phyloP scores from a whole-genome alignment of 2,797 vertebrate genomes.

The Synanceia verrucosa region DNA sequence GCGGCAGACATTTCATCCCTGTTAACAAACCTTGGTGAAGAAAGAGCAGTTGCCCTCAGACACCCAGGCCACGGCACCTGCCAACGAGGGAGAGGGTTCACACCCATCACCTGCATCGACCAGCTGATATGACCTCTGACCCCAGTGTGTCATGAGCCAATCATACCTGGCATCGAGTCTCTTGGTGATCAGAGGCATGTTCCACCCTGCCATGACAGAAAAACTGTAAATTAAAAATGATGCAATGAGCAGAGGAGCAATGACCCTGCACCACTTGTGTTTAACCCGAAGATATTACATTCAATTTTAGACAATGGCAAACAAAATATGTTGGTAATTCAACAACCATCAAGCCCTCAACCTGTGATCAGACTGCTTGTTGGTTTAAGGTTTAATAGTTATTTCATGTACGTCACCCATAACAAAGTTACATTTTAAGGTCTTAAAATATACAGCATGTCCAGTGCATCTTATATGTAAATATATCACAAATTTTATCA shows the following conservation, averaged over 20 bases:
- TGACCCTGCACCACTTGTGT: not conserved
- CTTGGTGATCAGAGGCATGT: constrained; percentile 74
- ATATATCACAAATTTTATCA: too few species aligned
- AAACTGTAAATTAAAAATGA: too few species aligned
- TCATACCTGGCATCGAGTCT: constrained; percentile 82
- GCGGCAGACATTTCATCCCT: not conserved
- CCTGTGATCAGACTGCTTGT: not conserved
- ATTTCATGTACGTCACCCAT: not conserved
- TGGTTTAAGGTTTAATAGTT: not conserved
- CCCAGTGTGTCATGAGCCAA: constrained; percentile 78
- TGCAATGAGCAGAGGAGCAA: not conserved
- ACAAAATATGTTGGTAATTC: not conserved
- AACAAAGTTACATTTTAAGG: not conserved
- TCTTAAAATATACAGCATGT: too few species aligned
- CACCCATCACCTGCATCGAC: constrained; percentile 79
- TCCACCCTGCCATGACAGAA: constrained; percentile 72
- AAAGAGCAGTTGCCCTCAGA: constrained; percentile 82
- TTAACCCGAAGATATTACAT: not conserved
- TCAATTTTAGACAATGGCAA: not conserved
- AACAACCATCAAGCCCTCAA: not conserved
- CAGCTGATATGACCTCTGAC: constrained; percentile 52
- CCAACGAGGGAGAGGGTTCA: constrained; percentile 37
- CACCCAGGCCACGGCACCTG: constrained; percentile 81
- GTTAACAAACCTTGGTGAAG: constrained; percentile 80
- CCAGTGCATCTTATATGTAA: too few species aligned